Evolutionary conservation across 2,888 invertebrate species (phyloP), one percentile per base, ranked within the genome.

Genomic region (Bibio marci): DNA sequence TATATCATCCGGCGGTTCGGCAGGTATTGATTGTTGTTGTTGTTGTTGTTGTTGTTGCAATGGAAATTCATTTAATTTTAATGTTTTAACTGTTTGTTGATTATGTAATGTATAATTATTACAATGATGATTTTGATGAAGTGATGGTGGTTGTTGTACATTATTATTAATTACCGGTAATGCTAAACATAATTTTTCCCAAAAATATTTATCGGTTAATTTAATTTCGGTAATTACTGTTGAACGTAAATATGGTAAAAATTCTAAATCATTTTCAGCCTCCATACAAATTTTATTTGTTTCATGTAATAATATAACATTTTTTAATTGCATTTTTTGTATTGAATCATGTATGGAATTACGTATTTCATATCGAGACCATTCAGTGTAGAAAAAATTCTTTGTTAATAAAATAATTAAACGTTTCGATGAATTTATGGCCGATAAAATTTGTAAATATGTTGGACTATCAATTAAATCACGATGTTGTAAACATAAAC

Each of bases 381-480:
- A 94, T 59, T 92, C 91, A 27, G 88, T 88, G 60, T 86, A 83
- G 54, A 94, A 69, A 63, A 91, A 94, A 63, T 88, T 83, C 53
- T 85, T 73, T 33, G 91, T 87, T 45, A 94, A 64, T 36, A 94
- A 73, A 48, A 92, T 71, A 48, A 94, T 76, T 47, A 92, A 80
- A 46, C 90, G 72, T 43, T 85, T 74, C 43, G 88, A 86, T 43
- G 88, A 86, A 53, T 90, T 81, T 37, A 90, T 83, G 30, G 88
- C 87, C 58, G 86, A 85, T 39, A 85, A 64, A 46, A 86, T 76
- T 43, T 62, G 62, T 41, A 60, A 59, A 43, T 62, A 62, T 5
- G 61, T 60, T 44, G 72, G 71, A 45, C 90, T 81, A 41, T 80
- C 75, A 37, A 74, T 70, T 49, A 88, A 67, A 58, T 90, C 90